These are phyloP conservation scores for Promerops cafer DNA, from an alignment of 2,113 vertebrate species.

Conservation along the genomic window DNA sequence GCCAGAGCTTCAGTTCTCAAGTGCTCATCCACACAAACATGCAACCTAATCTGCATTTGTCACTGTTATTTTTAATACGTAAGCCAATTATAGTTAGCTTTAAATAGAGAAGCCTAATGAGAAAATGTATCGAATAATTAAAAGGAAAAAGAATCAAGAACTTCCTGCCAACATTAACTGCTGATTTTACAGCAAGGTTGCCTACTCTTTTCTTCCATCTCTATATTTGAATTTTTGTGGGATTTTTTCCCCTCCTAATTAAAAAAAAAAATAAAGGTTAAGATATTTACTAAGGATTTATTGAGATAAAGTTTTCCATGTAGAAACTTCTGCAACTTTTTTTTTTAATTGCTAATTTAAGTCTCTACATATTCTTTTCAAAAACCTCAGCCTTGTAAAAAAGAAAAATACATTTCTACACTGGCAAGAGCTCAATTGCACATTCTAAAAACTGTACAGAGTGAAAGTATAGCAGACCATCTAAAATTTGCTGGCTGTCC, in stretches of 20 bases:
- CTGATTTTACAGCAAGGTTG: constrained; percentile 30
- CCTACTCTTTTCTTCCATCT: background rate
- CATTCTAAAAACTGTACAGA: background rate
- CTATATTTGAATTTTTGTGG: background rate
- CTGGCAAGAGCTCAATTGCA: background rate
- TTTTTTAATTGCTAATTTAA: background rate
- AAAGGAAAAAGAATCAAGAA: constrained; percentile 56
- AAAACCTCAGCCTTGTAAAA: background rate
- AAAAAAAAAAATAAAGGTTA: background rate
- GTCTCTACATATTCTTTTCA: background rate
- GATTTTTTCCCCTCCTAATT: background rate
- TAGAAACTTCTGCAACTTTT: background rate
- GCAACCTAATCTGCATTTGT: constrained; percentile 30
- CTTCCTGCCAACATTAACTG: constrained; percentile 48
- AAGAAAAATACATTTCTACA: background rate
- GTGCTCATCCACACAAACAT: constrained; percentile 7
- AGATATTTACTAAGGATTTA: background rate
- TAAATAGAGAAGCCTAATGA: constrained; percentile 66
- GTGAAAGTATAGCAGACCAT: background rate
- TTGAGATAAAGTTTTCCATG: background rate
- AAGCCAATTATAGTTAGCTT: constrained; percentile 59
- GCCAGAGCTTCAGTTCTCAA: background rate
- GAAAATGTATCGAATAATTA: constrained; percentile 68
- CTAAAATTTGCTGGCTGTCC: background rate
- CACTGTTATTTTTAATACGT: constrained; percentile 51